phyloP scores from a whole-genome alignment of 2,888 invertebrate species.

The Blastobasis lacticolella region DNA sequence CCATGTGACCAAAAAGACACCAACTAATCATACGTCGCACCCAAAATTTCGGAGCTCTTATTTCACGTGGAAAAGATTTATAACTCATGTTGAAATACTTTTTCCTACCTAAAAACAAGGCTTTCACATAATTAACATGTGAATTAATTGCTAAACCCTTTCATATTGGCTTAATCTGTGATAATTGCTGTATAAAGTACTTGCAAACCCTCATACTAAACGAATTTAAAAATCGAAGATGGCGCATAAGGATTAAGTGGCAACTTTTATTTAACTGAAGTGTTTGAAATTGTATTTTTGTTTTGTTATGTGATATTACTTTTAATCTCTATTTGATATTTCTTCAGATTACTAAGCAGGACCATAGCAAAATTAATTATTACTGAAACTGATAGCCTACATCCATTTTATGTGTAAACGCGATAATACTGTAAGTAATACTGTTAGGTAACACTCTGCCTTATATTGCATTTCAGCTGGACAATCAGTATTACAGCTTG shows the following conservation, averaged over 20 bases:
- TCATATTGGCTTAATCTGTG: constrained; percentile 68
- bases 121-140: no score
- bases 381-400: background rate
- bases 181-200: constrained; percentile 22
- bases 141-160: constrained; percentile 33
- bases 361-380: constrained; percentile 7
- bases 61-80: background rate
- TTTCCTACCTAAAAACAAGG: no score
- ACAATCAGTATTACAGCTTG: no score
- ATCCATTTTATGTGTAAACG: no score
- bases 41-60: background rate
- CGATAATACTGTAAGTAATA: no score
- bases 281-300: background rate
- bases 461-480: no score
- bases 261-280: background rate
- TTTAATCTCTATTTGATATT: constrained; percentile 40
- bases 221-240: background rate
- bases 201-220: constrained; percentile 32
- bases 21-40: background rate
- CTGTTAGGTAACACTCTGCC: no score
- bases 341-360: background rate
- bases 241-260: background rate
- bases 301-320: constrained; percentile 36
- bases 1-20: constrained; percentile 59
- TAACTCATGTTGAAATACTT: background rate